Base-by-base conservation (phyloP, 2,797 vertebrate genomes). In the Myoxocephalus aenaeus region DNA sequence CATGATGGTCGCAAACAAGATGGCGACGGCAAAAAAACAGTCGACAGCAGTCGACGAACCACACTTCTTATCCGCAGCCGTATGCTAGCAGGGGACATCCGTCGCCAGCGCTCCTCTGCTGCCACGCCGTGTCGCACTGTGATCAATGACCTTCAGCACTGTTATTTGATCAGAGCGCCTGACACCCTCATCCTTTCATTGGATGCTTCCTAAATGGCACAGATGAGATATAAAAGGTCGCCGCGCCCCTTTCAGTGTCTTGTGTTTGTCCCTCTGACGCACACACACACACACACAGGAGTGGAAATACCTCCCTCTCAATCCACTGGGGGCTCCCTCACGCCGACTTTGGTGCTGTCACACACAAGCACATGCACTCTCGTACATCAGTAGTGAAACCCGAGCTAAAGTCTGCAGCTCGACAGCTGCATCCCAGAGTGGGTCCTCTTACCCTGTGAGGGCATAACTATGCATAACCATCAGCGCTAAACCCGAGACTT, bases 241-340 rank as follows among this genome's bases (percentile, higher is more conserved):
- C 17, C 11, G 32, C 78, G 68, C 18, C 48, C 67, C 40, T 57
- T 65, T 70, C 29, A 32, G 18, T 27, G 38, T 51, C 34, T 71
- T 71, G 58, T 40, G 20, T 62, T 40, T 20, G 11, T 58, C 51
- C 12, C 67, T 22, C 3, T 61, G 34, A 56, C 10, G 2, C 67
- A 54, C 46, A 64, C 22, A 63, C 72, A 53, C 54, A 57, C 74
- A 20, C 75, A 56, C 70, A 66, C 59, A 50, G 38, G 61, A 69
- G 27, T 53, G 54, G 46, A 81, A 83, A 71, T 57, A 36, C 70
- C 65, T 77, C 42, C 61, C 61, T 78, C 50, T 50, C 1, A 0
- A 68, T 81, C 90, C 81, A 2, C 88, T 81, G 69, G 90, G 86
- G 88, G 90, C 89, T 88, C 92, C 81, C 77, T 90, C 32, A 75